A percentile compares a stretch with the other conserved stretches of the same genome.
These are phyloP conservation scores for Cryptocephalus moraei DNA, from an alignment of 2,888 invertebrate genomes.

Conservation along the genomic window DNA sequence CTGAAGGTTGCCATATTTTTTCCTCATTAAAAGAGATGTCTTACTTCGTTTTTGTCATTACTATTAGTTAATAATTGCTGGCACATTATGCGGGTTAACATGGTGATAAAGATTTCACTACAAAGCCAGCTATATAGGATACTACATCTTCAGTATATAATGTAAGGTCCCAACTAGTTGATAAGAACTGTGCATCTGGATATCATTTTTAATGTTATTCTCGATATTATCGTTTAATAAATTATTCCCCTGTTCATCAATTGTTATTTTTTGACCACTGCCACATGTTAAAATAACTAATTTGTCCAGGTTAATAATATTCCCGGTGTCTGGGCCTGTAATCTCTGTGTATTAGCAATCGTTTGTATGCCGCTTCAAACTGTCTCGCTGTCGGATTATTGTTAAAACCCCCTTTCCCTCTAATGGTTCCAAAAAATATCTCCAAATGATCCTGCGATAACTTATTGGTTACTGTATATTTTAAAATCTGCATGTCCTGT, in stretches of 20 bases:
- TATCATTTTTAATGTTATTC: too few relatives aligned
- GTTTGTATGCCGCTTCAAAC: constrained; percentile 9
- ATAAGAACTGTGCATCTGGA: too few relatives aligned
- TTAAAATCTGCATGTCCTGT: constrained; percentile 1
- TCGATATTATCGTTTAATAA: too few relatives aligned
- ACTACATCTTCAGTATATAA: too few relatives aligned
- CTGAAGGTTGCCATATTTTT: too few relatives aligned
- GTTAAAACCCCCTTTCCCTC: constrained; percentile 11
- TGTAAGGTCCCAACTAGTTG: too few relatives aligned
- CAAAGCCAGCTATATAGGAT: too few relatives aligned
- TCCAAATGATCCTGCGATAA: constrained; percentile 11
- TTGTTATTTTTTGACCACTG: neutral
- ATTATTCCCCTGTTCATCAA: neutral
- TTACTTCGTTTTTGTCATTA: too few relatives aligned
- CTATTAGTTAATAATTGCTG: too few relatives aligned
- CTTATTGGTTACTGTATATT: constrained; percentile 8
- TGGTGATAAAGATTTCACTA: too few relatives aligned
- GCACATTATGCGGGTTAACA: too few relatives aligned
- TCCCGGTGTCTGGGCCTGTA: constrained; percentile 5
- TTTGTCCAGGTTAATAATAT: constrained; percentile 4
- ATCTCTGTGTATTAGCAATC: constrained; percentile 13
- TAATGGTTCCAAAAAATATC: constrained; percentile 8
- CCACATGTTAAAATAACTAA: constrained; percentile 6
- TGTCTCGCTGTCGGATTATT: constrained; percentile 12
- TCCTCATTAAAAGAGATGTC: too few relatives aligned